Base-by-base conservation (phyloP, 2,113 vertebrate species). In the Ceyx melanurus region DNA sequence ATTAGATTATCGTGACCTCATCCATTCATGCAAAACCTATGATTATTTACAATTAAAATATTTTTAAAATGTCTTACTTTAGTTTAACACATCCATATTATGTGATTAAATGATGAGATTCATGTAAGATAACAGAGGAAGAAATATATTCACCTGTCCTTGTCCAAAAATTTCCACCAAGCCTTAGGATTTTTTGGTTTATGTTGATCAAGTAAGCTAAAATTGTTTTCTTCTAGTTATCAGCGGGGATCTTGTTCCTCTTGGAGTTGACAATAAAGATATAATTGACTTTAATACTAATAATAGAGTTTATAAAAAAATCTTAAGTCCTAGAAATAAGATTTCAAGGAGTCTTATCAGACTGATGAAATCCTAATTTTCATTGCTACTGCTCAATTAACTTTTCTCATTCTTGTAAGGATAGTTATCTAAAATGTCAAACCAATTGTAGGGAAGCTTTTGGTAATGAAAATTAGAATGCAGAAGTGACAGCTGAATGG, bases 31-130 rank as follows among this genome's bases (percentile, higher is more conserved):
- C 90, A 94, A 96, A 96, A 90, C 74, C 16, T 88, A 58, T 85
- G 87, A 71, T 64, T 88, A 91, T 95, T 97, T 97, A 61, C 46
- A 95, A 95, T 87, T 77, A 95, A 96, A 94, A 86, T 86, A 50
- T 53, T 66, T 71, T 91, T 67, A 5, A 46, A 74, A 46, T 31
- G 50, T 82, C 91, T 48, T 33, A 82, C 42, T 77, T 94, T 83
- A 86, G 66, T 71, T 91, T 82, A 45, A 89, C 81, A 66, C 28
- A 45, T 92, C 25, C 18, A 58, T 93, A 68, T 89, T 88, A 94
- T 82, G 48, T 82, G 83, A 70, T 66, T 82, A 82, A 75, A 57
- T 42, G 5, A 54, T 80, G 48, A 11, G 15, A 87, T 94, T 78
- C 53, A 48, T 33, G 73, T 81, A 94, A 93, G 7, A 46, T 83